These are phyloP conservation scores for Karalla daura DNA, from an alignment of 2,797 vertebrate genomes.

Conservation along the genomic window DNA sequence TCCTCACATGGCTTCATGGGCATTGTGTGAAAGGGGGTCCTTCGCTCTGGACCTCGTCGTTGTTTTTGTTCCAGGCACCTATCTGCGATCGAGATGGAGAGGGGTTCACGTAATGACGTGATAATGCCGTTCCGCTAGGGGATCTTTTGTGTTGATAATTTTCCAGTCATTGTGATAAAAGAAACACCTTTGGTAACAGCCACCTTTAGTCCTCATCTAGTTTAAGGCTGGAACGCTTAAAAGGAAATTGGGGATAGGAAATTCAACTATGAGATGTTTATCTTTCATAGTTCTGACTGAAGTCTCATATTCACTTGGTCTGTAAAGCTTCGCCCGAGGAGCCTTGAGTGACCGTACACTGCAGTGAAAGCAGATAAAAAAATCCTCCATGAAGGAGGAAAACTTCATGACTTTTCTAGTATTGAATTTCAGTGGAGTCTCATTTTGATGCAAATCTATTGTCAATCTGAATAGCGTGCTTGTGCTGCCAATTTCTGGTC, in stretches of 20 bases:
- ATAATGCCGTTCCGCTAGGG: background rate
- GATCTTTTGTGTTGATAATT: background rate
- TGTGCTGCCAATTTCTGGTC: slow-evolving; percentile 27
- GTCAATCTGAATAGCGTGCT: background rate
- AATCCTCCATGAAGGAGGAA: slow-evolving; percentile 3
- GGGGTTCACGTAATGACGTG: background rate
- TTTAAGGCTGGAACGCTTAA: background rate
- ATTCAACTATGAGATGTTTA: slow-evolving; percentile 1
- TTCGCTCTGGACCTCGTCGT: background rate
- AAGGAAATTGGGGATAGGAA: background rate
- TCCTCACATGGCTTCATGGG: slow-evolving; percentile 39
- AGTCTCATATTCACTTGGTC: slow-evolving; percentile 9
- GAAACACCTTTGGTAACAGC: background rate
- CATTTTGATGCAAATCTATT: slow-evolving; percentile 2
- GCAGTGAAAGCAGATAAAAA: background rate
- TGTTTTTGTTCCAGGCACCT: slow-evolving; percentile 8
- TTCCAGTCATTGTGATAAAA: background rate
- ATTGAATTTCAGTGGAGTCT: slow-evolving; percentile 1
- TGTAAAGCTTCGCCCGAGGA: slow-evolving; percentile 9
- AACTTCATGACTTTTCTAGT: slow-evolving; percentile 3
- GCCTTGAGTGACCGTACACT: background rate
- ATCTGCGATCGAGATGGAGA: background rate
- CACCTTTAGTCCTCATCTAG: background rate
- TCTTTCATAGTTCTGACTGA: slow-evolving; percentile 2
- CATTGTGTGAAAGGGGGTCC: slow-evolving; percentile 8